A percentile compares a stretch with the other conserved stretches of the same genome.
Evolutionary conservation across 2,113 vertebrate genomes (phyloP).

Genomic region (Ceyx cyanopectus): DNA sequence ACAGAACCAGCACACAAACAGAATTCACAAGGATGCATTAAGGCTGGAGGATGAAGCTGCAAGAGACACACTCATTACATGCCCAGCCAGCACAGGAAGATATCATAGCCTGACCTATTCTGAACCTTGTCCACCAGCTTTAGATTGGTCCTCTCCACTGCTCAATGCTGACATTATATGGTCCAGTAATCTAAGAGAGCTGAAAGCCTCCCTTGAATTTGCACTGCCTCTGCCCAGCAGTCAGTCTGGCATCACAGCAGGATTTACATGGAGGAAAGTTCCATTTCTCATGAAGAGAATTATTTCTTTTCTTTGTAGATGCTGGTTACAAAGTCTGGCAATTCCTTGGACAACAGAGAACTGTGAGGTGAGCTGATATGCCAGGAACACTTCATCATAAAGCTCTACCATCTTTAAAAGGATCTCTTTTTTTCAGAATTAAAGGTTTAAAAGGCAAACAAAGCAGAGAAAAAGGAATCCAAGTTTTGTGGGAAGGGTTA

Average conservation of each 20-base stretch:
- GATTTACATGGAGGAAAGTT: neutral
- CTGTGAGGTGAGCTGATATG: neutral
- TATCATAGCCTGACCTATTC: neutral
- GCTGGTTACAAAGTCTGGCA: neutral
- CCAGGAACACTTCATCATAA: neutral
- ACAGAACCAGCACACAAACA: neutral
- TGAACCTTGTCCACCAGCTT: neutral
- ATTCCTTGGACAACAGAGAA: neutral
- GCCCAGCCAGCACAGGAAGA: neutral
- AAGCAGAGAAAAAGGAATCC: neutral
- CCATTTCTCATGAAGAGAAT: neutral
- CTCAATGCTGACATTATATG: neutral
- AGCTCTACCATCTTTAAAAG: neutral
- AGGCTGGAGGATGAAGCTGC: neutral
- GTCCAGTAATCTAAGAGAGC: neutral
- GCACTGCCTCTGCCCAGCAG: neutral
- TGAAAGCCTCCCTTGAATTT: neutral
- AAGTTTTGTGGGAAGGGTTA: neutral
- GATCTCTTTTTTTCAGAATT: neutral
- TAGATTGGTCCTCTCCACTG: neutral
- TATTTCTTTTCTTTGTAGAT: neutral
- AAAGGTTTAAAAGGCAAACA: neutral
- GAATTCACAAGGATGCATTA: neutral
- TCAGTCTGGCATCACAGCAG: neutral
- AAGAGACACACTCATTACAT: neutral